A percentile compares a stretch with the other conserved stretches of the same genome.
Conservation (phyloP, 2,888 invertebrate species). For the Melanostoma mellinum region DNA sequence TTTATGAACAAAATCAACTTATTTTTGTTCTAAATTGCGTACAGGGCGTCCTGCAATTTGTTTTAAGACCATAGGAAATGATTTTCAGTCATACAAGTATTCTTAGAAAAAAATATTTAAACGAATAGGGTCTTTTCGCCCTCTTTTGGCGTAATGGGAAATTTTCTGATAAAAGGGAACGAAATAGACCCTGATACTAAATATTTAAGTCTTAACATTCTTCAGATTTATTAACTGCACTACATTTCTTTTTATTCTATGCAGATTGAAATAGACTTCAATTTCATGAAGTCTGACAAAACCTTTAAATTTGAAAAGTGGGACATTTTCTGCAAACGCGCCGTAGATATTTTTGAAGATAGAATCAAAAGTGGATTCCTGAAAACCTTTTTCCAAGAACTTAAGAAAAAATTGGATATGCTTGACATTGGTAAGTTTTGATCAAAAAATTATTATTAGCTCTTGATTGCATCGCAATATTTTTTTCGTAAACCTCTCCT, state of each 20-base stretch:
- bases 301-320: neutral
- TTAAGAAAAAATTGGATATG: neutral
- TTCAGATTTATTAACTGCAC: no score
- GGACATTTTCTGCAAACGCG: neutral
- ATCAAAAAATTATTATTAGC: neutral
- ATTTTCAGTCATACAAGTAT: no score
- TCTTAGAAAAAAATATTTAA: no score
- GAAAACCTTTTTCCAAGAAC: neutral
- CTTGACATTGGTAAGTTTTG: neutral
- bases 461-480: neutral
- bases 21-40: no score
- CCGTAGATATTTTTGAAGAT: neutral
- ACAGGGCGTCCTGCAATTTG: no score
- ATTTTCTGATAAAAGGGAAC: no score
- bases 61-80: no score
- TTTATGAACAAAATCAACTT: no score
- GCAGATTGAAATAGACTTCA: slow-evolving; percentile 3
- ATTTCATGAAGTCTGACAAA: neutral
- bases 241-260: neutral
- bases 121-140: no score
- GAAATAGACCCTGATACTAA: no score
- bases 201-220: no score
- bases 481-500: neutral
- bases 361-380: neutral
- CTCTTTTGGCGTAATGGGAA: no score